phyloP scores from a whole-genome alignment of 2,888 invertebrate genomes.

The Polietes domitor region DNA sequence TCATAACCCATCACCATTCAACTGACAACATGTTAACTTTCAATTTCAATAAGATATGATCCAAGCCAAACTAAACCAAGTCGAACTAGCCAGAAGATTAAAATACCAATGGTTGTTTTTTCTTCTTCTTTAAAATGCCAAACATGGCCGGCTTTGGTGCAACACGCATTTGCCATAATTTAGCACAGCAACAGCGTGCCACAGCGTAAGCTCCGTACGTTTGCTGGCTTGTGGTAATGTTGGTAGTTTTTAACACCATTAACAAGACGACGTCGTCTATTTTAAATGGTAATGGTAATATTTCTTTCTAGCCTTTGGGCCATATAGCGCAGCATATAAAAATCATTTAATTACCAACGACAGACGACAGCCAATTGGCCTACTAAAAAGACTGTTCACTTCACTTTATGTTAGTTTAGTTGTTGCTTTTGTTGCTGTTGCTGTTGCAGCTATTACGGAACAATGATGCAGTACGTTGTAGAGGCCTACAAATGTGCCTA shows the following conservation, averaged over 20 bases:
- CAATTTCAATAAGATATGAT: conserved; percentile 7
- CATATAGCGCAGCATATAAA: conserved; percentile 22
- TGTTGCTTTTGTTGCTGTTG: not conserved
- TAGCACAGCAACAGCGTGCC: not conserved
- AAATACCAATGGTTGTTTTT: conserved; percentile 4
- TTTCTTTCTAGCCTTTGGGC: conserved; percentile 42
- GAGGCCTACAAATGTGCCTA: conserved; percentile 60
- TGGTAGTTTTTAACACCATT: conserved; percentile 58
- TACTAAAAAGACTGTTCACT: conserved; percentile 14
- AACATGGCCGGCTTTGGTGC: conserved; percentile 31
- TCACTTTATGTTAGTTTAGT: not conserved
- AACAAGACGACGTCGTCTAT: conserved; percentile 48
- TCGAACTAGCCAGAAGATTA: not conserved
- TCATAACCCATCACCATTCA: not conserved
- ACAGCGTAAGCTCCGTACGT: too few species aligned
- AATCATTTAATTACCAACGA: conserved; percentile 63
- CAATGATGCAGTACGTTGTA: not conserved
- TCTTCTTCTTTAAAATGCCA: conserved; percentile 2
- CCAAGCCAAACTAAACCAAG: not conserved
- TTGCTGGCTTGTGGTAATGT: conserved; percentile 4
- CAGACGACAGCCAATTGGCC: conserved; percentile 37
- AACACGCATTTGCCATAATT: conserved; percentile 51
- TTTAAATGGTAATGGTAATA: conserved; percentile 22
- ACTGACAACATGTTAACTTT: conserved; percentile 3
- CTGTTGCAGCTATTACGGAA: not conserved